Evolutionary conservation across 2,888 invertebrate genomes (phyloP).

Genomic region (Tetragonisca angustula): DNA sequence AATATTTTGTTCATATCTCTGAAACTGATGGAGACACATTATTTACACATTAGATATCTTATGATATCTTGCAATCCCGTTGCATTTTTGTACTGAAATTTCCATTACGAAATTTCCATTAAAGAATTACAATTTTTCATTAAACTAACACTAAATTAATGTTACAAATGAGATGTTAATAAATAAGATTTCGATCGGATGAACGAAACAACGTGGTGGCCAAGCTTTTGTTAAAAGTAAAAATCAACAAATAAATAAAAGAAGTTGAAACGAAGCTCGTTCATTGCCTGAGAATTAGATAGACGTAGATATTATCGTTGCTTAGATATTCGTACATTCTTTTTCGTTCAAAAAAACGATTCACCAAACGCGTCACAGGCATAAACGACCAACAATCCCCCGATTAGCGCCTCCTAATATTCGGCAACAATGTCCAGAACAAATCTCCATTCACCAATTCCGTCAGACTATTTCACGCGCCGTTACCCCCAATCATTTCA

Average conservation of each 20-base stretch:
- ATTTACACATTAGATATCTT: no score
- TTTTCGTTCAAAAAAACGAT: no score
- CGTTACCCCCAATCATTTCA: not conserved
- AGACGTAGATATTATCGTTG: no score
- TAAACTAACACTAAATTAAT: no score
- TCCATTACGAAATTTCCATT: no score
- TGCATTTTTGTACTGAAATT: not conserved
- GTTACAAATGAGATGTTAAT: no score
- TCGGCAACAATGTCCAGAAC: not conserved
- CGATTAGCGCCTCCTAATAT: not conserved
- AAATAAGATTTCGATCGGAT: no score
- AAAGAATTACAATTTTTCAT: no score
- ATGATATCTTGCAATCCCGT: not conserved
- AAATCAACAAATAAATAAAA: not conserved
- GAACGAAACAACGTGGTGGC: no score
- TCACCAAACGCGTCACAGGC: not conserved
- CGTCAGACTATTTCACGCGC: not conserved
- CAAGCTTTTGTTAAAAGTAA: not conserved
- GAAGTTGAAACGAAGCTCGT: not conserved
- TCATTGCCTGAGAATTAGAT: not conserved
- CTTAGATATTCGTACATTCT: no score
- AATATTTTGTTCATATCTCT: not conserved
- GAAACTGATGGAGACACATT: conserved; percentile 2
- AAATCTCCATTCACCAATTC: not conserved
- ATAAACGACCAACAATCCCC: not conserved